Base-by-base conservation (phyloP, 2,113 vertebrate genomes). In the Todiramphus saurophagus region DNA sequence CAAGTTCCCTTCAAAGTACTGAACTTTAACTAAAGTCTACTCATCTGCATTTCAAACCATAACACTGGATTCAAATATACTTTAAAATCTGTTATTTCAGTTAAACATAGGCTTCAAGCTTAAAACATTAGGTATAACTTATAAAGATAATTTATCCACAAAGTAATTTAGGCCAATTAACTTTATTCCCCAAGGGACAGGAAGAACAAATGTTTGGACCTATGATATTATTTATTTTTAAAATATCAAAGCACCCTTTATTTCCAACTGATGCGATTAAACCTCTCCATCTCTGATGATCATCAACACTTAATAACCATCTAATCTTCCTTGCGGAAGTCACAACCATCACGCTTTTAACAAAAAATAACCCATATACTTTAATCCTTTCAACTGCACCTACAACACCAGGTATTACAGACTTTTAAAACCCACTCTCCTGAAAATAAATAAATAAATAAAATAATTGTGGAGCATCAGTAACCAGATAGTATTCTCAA, bases 401-500 rank as follows among this genome's bases (percentile, higher is more conserved):
- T 95, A 97, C 95, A 58, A 95, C 96, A 95, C 50, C 97, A 97
- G 98, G 97, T 97, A 97, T 93, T 90, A 93, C 62, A 92, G 94
- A 97, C 92, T 97, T 97, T 96, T 75, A 93, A 97, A 97, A 87
- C 75, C 94, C 90, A 82, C 89, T 96, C 83, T 95, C 86, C 82
- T 63, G 89, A 78, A 95, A 93, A 95, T 73, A 97, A 96, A 97
- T 91, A 95, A 97, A 86, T 95, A 95, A 97, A 86, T 94, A 95
- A 94, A 86, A 97, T 96, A 97, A 98, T 91, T 97, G 98, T 96
- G 97, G 97, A 97, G 97, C 98, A 98, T 98, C 98, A 98, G 97
- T 98, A 98, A 98, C 97, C 97, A 98, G 98, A 98, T 63, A 98
- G 97, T 96, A 98, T 98, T 98, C 98, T 99, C 98, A 98, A 98